phyloP scores from a whole-genome alignment of 2,113 vertebrate genomes.

The Pomatorhinus ruficollis region DNA sequence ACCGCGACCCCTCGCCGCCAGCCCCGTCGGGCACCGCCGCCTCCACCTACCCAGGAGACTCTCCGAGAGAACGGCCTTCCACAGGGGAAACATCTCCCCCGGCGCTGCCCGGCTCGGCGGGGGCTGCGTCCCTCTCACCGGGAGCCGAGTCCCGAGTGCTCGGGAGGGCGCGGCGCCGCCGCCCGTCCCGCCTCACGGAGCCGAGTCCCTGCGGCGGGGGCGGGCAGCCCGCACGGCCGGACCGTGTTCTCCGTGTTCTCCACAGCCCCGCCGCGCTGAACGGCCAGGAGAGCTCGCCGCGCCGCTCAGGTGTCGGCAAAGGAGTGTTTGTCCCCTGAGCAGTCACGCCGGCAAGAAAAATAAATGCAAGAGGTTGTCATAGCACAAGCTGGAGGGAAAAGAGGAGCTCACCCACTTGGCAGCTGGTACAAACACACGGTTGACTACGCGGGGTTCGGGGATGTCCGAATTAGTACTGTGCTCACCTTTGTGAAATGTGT shows the following conservation, averaged over 20 bases:
- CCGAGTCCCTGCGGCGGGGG: neutral
- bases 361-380: neutral
- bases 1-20: neutral
- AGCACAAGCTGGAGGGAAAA: neutral
- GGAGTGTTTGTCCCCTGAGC: too few species aligned
- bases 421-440: neutral
- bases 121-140: neutral
- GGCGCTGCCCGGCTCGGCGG: too few species aligned
- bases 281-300: rapidly evolving
- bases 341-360: neutral
- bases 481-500: neutral
- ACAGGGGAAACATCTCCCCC: constrained; percentile 34
- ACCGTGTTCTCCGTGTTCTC: rapidly evolving
- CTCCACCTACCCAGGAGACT: constrained; percentile 66
- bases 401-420: neutral
- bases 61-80: constrained; percentile 62
- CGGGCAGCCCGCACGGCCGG: neutral
- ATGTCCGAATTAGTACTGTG: neutral
- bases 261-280: neutral
- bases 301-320: neutral
- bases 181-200: neutral
- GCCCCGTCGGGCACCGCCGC: too few species aligned
- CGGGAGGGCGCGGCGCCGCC: neutral
- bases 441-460: neutral
- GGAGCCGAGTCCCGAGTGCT: neutral